Conservation (phyloP, 2,888 invertebrate genomes). For the Latheticus oryzae region DNA sequence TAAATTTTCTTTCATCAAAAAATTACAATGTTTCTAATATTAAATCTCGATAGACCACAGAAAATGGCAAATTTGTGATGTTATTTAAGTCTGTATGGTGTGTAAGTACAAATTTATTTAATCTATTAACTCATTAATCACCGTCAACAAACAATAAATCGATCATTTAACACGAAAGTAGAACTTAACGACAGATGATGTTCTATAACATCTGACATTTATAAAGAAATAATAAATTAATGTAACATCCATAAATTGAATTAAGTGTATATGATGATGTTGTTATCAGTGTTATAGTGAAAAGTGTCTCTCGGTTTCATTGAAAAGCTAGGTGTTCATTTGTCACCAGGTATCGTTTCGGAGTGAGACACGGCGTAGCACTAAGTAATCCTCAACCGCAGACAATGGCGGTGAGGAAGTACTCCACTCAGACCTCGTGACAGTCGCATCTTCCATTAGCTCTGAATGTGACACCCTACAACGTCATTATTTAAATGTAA, state of each 20-base stretch:
- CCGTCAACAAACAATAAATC: constrained; percentile 1
- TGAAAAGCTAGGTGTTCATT: constrained; percentile 63
- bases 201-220: constrained; percentile 8
- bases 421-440: constrained; percentile 60
- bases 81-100: too few relatives aligned
- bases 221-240: constrained; percentile 18
- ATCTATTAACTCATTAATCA: constrained; percentile 19
- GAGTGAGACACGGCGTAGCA: constrained; percentile 54
- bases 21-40: too few relatives aligned
- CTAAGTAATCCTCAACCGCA: constrained; percentile 57
- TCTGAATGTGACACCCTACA: constrained; percentile 56
- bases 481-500: constrained; percentile 62
- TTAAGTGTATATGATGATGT: too few relatives aligned
- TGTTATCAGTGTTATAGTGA: constrained; percentile 16
- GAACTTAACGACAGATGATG: constrained; percentile 17
- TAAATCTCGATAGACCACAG: too few relatives aligned
- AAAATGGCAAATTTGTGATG: too few relatives aligned
- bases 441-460: constrained; percentile 61
- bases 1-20: too few relatives aligned
- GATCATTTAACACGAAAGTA: constrained; percentile 15
- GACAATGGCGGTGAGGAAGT: constrained; percentile 60
- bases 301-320: constrained; percentile 43
- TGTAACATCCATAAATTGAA: constrained; percentile 7
- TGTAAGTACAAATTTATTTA: constrained; percentile 20
- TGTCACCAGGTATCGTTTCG: constrained; percentile 57